Percentiles rank a stretch among this genome's conserved stretches.
These are phyloP conservation scores for Itoplectis maculator DNA, from an alignment of 2,888 invertebrate genomes.

Conservation along the genomic window DNA sequence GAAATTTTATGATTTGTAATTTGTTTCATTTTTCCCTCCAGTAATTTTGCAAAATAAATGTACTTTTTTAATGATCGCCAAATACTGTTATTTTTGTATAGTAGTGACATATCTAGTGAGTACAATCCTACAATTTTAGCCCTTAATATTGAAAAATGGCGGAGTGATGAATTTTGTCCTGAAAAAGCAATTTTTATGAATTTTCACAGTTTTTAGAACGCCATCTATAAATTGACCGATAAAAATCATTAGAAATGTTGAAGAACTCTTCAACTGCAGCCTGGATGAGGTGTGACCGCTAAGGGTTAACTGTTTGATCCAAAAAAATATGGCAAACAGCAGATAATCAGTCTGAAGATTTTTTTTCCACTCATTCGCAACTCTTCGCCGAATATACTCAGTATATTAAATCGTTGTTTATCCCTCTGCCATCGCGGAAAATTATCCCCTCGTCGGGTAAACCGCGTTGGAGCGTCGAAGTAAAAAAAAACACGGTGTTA, in stretches of 20 bases:
- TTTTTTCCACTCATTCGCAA: slow-evolving; percentile 9
- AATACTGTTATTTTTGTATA: slow-evolving; percentile 59
- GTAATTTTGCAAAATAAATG: slow-evolving; percentile 57
- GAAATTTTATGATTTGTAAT: slow-evolving; percentile 51
- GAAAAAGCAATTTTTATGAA: too few species aligned
- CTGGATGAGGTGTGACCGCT: too few species aligned
- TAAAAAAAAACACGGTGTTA: slow-evolving; percentile 3
- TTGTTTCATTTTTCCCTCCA: slow-evolving; percentile 49
- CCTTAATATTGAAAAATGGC: slow-evolving; percentile 49
- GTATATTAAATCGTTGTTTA: slow-evolving; percentile 37
- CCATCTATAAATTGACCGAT: too few species aligned
- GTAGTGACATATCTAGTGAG: slow-evolving; percentile 49
- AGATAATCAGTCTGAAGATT: neutral
- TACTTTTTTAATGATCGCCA: slow-evolving; percentile 47
- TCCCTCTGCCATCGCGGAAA: neutral
- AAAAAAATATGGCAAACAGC: neutral
- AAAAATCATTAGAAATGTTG: too few species aligned
- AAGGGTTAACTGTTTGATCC: neutral
- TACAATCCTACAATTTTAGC: slow-evolving; percentile 37
- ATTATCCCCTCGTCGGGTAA: slow-evolving; percentile 9
- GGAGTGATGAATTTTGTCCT: slow-evolving; percentile 40
- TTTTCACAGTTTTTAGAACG: too few species aligned
- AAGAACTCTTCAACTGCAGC: too few species aligned
- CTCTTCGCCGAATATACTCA: neutral
- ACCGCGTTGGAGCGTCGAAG: neutral